Conservation (phyloP, 1,140 invertebrate species). For the Belonocnema kinseyi region DNA sequence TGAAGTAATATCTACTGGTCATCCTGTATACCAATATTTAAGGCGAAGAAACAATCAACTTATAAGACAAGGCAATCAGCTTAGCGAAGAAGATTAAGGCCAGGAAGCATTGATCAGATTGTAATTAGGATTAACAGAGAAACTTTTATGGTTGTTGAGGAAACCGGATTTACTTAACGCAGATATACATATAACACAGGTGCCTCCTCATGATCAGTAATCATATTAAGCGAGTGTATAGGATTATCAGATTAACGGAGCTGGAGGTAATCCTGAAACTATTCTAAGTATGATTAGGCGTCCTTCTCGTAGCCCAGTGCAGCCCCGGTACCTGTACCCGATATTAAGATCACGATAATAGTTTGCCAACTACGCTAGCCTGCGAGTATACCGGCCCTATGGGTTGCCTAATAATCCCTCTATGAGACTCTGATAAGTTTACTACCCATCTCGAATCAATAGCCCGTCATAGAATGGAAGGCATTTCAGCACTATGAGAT, state of each 20-base stretch:
- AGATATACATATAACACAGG: constrained; percentile 70
- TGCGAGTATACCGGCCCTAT: constrained; percentile 72
- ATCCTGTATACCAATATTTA: too few species aligned
- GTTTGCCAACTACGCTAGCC: constrained; percentile 75
- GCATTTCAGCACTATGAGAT: constrained; percentile 20
- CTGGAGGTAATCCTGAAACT: constrained; percentile 75
- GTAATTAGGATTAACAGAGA: constrained; percentile 47
- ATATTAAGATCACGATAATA: constrained; percentile 74
- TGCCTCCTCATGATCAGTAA: constrained; percentile 74
- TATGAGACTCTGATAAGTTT: constrained; percentile 73
- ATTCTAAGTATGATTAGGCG: constrained; percentile 77
- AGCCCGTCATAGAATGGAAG: constrained; percentile 6
- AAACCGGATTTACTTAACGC: constrained; percentile 70
- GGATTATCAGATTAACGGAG: constrained; percentile 75
- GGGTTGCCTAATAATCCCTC: constrained; percentile 75
- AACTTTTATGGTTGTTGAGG: constrained; percentile 72
- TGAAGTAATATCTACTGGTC: too few species aligned
- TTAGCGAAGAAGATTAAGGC: too few species aligned
- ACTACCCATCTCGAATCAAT: constrained; percentile 52
- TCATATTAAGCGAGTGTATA: constrained; percentile 76
- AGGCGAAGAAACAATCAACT: too few species aligned
- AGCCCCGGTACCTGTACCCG: constrained; percentile 36
- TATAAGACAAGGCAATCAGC: too few species aligned
- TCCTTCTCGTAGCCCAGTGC: constrained; percentile 67
- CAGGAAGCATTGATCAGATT: not conserved